These are phyloP conservation scores for mouse (Mus musculus) DNA, from an alignment of 2,113 vertebrate species.

Conservation along the genomic window DNA sequence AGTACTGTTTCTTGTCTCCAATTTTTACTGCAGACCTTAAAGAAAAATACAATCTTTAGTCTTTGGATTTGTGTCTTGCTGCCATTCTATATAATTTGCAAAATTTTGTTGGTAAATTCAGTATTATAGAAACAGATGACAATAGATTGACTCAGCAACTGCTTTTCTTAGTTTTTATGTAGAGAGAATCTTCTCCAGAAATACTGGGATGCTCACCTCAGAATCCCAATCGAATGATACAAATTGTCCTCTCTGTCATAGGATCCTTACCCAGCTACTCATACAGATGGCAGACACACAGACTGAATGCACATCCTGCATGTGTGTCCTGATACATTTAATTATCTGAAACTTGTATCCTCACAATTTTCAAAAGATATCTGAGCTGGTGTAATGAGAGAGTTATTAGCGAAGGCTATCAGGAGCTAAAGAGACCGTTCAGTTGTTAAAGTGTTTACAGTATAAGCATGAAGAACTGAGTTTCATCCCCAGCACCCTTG, in stretches of 20 bases:
- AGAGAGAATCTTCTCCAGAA: conserved; percentile 12
- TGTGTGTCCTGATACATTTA: neutral
- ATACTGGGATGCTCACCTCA: neutral
- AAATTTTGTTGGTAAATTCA: conserved; percentile 52
- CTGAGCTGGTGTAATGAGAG: neutral
- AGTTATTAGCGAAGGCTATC: neutral
- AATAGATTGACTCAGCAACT: conserved; percentile 9
- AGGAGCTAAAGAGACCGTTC: neutral
- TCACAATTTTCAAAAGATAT: conserved; percentile 23
- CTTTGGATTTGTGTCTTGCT: conserved; percentile 53
- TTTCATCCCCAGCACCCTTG: neutral
- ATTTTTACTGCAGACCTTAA: conserved; percentile 37
- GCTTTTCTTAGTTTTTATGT: neutral
- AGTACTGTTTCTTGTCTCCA: conserved; percentile 64
- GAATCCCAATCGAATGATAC: neutral
- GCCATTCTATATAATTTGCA: conserved; percentile 67
- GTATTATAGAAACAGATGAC: neutral
- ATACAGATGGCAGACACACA: neutral
- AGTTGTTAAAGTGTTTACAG: neutral
- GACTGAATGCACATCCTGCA: no score
- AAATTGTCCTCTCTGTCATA: neutral
- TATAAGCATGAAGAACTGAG: no score
- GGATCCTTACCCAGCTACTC: neutral
- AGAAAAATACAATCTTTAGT: conserved; percentile 62
- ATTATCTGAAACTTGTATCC: conserved; percentile 5